Evolutionary conservation across 2,888 invertebrate species (phyloP).

Genomic region (Pandemis cinnamomeana): DNA sequence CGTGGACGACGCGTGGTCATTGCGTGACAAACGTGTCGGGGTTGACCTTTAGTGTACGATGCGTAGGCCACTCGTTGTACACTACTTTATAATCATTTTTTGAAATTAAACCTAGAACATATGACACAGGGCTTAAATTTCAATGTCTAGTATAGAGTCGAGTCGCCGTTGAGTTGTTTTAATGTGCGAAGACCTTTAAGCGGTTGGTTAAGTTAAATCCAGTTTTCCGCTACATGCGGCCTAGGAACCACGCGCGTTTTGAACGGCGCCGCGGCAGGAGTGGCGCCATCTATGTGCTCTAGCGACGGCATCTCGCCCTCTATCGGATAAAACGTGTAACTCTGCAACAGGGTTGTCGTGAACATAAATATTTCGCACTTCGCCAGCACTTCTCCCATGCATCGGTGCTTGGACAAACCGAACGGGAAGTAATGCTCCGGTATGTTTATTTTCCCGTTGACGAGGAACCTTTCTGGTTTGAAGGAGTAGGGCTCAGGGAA

Average conservation of each 20-base stretch:
- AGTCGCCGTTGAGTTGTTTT: too few relatives aligned
- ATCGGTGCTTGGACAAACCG: constrained; percentile 90
- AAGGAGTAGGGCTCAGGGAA: constrained; percentile 89
- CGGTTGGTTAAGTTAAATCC: background rate
- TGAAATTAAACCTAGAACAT: too few relatives aligned
- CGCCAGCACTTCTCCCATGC: constrained; percentile 91
- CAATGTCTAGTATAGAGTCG: too few relatives aligned
- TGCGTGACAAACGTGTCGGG: too few relatives aligned
- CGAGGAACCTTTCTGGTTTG: constrained; percentile 90
- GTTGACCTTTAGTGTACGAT: too few relatives aligned
- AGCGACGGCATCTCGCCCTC: constrained; percentile 87
- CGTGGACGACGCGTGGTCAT: too few relatives aligned
- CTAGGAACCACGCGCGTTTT: constrained; percentile 86
- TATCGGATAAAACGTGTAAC: constrained; percentile 87
- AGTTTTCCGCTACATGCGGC: constrained; percentile 28
- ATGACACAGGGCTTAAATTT: too few relatives aligned
- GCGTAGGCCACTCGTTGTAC: too few relatives aligned
- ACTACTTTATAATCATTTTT: too few relatives aligned
- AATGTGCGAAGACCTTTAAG: too few relatives aligned
- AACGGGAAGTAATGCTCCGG: constrained; percentile 91
- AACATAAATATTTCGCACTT: constrained; percentile 92
- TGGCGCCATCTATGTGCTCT: constrained; percentile 90
- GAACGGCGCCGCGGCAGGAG: constrained; percentile 90
- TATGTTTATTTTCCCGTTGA: constrained; percentile 84
- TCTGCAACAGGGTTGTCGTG: constrained; percentile 89